Conservation (phyloP, 2,113 vertebrate species). For the Erythrocercus mccallii region DNA sequence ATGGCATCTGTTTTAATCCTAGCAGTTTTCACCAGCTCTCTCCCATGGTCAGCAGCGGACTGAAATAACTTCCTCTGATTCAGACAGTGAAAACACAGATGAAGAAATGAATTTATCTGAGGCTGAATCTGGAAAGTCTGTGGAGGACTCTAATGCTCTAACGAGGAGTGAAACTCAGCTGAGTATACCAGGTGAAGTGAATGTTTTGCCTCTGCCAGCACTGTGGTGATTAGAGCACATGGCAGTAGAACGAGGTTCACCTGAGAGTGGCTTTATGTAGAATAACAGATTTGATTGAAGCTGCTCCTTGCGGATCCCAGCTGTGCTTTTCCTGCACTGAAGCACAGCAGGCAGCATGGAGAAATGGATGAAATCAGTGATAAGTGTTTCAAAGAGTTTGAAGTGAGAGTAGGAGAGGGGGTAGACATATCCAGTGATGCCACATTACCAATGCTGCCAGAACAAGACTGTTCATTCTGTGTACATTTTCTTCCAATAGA, state of each 20-base stretch:
- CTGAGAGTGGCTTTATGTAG: not conserved
- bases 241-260: not conserved
- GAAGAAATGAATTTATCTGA: rapidly evolving
- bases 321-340: not conserved
- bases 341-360: not conserved
- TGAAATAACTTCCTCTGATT: not conserved
- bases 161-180: slow-evolving; percentile 75
- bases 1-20: not conserved
- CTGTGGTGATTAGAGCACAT: not conserved
- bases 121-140: not conserved
- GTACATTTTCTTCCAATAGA: slow-evolving; percentile 51
- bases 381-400: not conserved
- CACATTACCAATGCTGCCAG: rapidly evolving
- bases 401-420: not conserved
- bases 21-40: slow-evolving; percentile 76
- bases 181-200: slow-evolving; percentile 73
- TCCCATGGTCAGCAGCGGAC: slow-evolving; percentile 71
- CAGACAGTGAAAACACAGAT: not conserved
- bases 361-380: not conserved
- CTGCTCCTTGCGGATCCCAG: not conserved
- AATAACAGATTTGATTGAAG: not conserved
- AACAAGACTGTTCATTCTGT: not conserved
- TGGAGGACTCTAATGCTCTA: slow-evolving; percentile 36
- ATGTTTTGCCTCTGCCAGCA: not conserved
- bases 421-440: not conserved